Evolutionary conservation across 2,888 invertebrate species (phyloP), one percentile per base, ranked within the genome.

Genomic region (Amphimallon solstitiale): DNA sequence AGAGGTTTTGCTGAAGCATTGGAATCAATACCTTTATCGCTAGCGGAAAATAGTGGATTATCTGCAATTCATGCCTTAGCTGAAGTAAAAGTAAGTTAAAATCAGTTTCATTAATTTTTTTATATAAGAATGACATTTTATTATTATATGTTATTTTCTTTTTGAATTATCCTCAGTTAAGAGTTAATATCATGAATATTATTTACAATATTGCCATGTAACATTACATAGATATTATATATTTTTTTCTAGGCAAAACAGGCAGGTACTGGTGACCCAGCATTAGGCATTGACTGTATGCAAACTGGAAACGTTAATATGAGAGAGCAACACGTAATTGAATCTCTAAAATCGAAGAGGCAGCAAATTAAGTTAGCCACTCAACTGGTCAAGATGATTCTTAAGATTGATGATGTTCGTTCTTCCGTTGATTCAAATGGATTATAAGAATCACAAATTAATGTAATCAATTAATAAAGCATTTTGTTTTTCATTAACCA

Each of bases 311-410:
- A 82, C 70, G 84, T 86, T 71, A 95, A 99, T 84, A 99, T 99
- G 99, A 93, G 94, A 79, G 86, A 87, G 5, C 93, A 96, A 83
- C 93, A 95, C 81, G 98, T 99, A 10, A 93, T 99, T 67, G 99
- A 99, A 85, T 97, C 99, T 0, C 86, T 99, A 54, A 92, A 94
- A 82, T 95, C 97, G 37, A 99, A 99, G 88, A 93, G 95, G 77
- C 98, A 99, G 79, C 99, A 99, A 85, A 92, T 99, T 68, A 86
- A 97, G 34, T 86, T 99, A 73, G 98, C 99, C 15, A 97, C 98
- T 0, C 99, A 99, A 79, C 87, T 99, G 70, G 98, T 98, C 60
- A 97, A 98, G 82, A 99, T 99, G 99, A 98, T 99, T 72, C 88
- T 99, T 72, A 99, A 99, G 85, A 99, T 99, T 68, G 99, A 99